Evolutionary conservation across 2,888 invertebrate genomes (phyloP).

Genomic region (Troglohyphantes excavatus): DNA sequence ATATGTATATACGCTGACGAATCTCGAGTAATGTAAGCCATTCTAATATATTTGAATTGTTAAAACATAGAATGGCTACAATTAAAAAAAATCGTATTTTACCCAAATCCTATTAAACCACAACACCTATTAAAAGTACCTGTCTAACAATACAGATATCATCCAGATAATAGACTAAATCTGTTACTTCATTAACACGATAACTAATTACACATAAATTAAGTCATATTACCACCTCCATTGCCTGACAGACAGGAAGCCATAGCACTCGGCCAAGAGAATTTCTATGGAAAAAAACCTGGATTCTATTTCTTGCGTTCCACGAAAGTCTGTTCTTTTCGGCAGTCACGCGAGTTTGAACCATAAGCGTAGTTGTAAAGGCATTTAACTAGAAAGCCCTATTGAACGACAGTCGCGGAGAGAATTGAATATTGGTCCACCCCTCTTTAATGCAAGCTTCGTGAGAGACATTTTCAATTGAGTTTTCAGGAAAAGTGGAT

Average conservation of each 20-base stretch:
- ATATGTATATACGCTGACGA: no score
- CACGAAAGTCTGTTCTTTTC: constrained; percentile 46
- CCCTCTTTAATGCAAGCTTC: constrained; percentile 49
- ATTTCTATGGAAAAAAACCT: constrained; percentile 58
- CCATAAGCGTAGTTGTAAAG: constrained; percentile 59
- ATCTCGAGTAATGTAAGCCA: no score
- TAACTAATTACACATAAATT: constrained; percentile 33
- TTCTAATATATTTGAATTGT: no score
- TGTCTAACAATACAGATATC: neutral
- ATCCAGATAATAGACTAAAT: neutral
- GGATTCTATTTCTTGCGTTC: constrained; percentile 70
- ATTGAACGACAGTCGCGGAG: constrained; percentile 49
- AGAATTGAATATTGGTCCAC: constrained; percentile 62
- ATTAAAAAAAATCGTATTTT: no score
- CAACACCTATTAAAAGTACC: constrained; percentile 1
- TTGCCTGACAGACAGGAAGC: constrained; percentile 19
- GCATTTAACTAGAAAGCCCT: constrained; percentile 66
- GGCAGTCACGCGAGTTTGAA: constrained; percentile 55
- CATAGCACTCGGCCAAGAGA: constrained; percentile 52
- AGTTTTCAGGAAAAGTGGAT: constrained; percentile 42
- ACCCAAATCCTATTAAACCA: no score
- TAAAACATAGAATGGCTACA: no score
- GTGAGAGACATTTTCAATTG: constrained; percentile 42
- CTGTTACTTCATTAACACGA: constrained; percentile 1
- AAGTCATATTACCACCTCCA: constrained; percentile 26